These are phyloP conservation scores for Furnarius figulus DNA, from an alignment of 2,113 vertebrate genomes.

Conservation along the genomic window DNA sequence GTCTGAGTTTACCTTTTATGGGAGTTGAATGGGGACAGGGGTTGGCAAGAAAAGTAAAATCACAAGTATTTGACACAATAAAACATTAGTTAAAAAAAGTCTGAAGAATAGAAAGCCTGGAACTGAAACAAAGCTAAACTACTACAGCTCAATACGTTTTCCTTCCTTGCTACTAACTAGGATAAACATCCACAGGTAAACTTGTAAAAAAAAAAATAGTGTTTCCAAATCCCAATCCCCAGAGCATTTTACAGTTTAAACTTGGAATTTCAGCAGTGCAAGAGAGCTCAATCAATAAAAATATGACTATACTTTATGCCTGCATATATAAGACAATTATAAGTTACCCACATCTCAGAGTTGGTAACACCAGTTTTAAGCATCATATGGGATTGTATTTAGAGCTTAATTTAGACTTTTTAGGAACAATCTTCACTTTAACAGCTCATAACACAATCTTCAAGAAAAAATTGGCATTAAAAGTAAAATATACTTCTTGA, in stretches of 20 bases:
- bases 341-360: accelerated
- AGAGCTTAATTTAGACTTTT: background rate
- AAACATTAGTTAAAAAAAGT: accelerated
- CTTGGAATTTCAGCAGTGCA: accelerated
- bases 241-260: accelerated
- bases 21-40: accelerated
- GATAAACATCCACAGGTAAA: accelerated
- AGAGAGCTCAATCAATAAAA: accelerated
- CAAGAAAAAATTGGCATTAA: accelerated
- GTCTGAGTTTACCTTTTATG: accelerated
- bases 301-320: accelerated
- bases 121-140: accelerated
- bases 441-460: accelerated
- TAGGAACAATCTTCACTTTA: accelerated
- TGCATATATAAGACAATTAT: accelerated
- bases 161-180: accelerated
- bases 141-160: accelerated
- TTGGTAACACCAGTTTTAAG: accelerated
- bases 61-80: accelerated
- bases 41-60: accelerated
- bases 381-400: accelerated
- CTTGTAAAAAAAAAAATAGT: background rate
- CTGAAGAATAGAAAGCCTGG: accelerated
- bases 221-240: accelerated
- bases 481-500: accelerated